A percentile compares a stretch with the other conserved stretches of the same genome.
These are phyloP conservation scores for Sweltsa coloradensis DNA, from an alignment of 1,140 invertebrate genomes.

Conservation along the genomic window DNA sequence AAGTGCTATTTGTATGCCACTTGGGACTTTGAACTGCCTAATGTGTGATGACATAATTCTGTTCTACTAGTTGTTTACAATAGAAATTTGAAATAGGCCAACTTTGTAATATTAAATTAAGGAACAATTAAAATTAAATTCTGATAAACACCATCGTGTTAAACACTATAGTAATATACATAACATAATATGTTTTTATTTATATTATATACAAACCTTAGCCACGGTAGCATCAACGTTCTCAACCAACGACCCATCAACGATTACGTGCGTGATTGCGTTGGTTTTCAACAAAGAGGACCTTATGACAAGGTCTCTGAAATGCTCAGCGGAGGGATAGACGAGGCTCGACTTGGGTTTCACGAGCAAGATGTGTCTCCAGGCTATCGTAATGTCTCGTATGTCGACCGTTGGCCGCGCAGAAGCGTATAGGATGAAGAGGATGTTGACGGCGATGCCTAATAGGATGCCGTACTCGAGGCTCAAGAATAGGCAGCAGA, in stretches of 20 bases:
- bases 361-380: slow-evolving; percentile 35
- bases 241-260: slow-evolving; percentile 45
- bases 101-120: too few species aligned
- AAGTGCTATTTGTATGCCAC: too few species aligned
- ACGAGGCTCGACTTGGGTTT: slow-evolving; percentile 46
- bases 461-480: slow-evolving; percentile 63
- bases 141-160: too few species aligned
- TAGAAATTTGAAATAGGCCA: too few species aligned
- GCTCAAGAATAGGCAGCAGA: slow-evolving; percentile 44
- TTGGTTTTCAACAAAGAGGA: too few species aligned
- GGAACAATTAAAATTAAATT: too few species aligned
- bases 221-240: slow-evolving; percentile 49
- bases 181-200: too few species aligned
- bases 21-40: too few species aligned
- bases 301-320: slow-evolving; percentile 36
- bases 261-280: slow-evolving; percentile 41
- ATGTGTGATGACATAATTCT: too few species aligned
- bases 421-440: slow-evolving; percentile 50
- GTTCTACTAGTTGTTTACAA: too few species aligned
- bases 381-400: slow-evolving; percentile 27
- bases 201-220: too few species aligned
- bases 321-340: slow-evolving; percentile 53
- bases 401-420: slow-evolving; percentile 44
- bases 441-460: slow-evolving; percentile 49
- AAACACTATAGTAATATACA: too few species aligned